These are phyloP conservation scores for Coptotermes formosanus DNA, from an alignment of 1,140 invertebrate genomes.

Conservation along the genomic window DNA sequence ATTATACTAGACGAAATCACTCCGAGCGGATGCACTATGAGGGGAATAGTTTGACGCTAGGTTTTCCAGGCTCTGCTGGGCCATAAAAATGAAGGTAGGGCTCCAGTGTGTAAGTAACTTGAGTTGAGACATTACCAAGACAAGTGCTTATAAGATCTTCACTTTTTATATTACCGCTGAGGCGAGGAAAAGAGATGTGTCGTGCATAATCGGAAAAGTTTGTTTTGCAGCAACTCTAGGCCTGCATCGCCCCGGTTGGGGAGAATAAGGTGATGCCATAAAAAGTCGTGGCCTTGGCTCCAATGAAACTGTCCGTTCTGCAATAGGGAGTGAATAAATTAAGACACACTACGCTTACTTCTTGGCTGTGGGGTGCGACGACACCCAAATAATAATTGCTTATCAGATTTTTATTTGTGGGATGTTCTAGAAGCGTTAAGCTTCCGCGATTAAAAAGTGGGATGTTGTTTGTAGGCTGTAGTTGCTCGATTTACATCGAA, in stretches of 20 bases:
- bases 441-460: too few relatives aligned
- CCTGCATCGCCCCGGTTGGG: neutral
- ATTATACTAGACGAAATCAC: constrained; percentile 3
- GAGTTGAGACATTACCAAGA: neutral
- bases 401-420: too few relatives aligned
- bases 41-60: neutral
- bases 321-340: too few relatives aligned
- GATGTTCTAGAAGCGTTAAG: too few relatives aligned
- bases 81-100: neutral
- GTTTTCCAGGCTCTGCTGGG: neutral
- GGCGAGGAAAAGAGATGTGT: neutral
- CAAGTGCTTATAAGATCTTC: neutral
- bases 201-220: constrained; percentile 12
- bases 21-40: neutral
- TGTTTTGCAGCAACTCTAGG: neutral
- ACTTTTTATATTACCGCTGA: neutral
- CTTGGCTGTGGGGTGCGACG: too few relatives aligned
- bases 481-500: too few relatives aligned
- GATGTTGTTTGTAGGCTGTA: too few relatives aligned
- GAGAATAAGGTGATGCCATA: neutral
- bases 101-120: neutral
- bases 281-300: neutral
- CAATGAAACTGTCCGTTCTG: neutral
- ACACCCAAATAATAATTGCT: too few relatives aligned
- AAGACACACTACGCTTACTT: too few relatives aligned